Base-by-base conservation (phyloP, 2,113 vertebrate genomes). In the Lagenorhynchus albirostris region DNA sequence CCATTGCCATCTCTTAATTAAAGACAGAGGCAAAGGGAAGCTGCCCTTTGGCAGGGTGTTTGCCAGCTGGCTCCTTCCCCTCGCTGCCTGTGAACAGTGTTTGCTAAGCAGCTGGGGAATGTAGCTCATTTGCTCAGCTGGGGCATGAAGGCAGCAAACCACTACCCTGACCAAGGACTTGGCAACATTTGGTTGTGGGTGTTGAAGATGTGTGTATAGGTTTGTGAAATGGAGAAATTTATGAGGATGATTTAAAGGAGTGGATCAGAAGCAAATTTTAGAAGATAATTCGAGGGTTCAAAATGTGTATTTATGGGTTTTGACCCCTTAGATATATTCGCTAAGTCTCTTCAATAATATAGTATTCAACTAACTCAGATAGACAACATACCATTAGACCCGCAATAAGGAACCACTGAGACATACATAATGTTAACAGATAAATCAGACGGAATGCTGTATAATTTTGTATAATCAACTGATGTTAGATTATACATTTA, bases 1-100 rank as follows among this genome's bases (percentile, higher is more conserved):
- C 55, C 87, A 29, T 74, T 96, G 97, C 98, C 98, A 98, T 96
- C 92, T 95, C 95, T 97, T 98, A 98, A 98, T 98, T 98, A 97
- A 97, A 97, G 96, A 80, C 95, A 94, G 79, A 95, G 70, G 80
- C 83, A 89, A 68, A 95, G 76, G 44, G 70, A 98, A 82, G 65
- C 96, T 92, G 87, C 94, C 83, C 93, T 89, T 90, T 77, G 80
- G 80, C 60, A 63, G 80, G 15, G 50, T 95, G 74, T 63, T 58
- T 94, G 95, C 98, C 97, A 96, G 98, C 97, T 98, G 96, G 94
- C 95, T 95, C 31, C 68, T 83, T 86, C 92, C 87, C 53, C 8
- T 91, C 53, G 0, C 70, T 96, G 68, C 74, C 21, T 90, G 76
- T 58, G 94, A 95, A 33, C 79, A 65, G 41, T 63, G 73, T 95